Evolutionary conservation across 2,888 invertebrate genomes (phyloP), one percentile per base, ranked within the genome.

Genomic region (Diploptera punctata): DNA sequence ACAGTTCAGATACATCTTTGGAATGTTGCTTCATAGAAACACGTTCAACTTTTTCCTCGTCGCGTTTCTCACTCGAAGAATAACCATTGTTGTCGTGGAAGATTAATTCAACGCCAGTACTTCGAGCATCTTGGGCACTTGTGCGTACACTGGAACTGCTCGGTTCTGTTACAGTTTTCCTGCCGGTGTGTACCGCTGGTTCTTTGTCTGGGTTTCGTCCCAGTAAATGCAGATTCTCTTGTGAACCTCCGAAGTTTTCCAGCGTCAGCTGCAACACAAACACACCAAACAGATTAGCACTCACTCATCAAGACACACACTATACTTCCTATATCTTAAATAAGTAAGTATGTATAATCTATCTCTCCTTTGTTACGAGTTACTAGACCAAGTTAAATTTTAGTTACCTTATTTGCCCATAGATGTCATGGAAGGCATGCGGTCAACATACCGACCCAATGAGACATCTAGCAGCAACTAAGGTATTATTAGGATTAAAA

Each of bases 231-330:
- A 95, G 83, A 78, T 95, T 91, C 82, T 96, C 95, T 82, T 95
- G 95, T 76, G 94, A 94, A 72, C 96, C 96, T 61, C 96, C 95
- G 82, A 96, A 95, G 85, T 96, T 96, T 85, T 96, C 96, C 70
- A 95, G 93, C 0, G 95, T 96, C 77, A 96, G 86, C 82, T 95
- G 80, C 1, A 65, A 61, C n/a, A 33, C 5, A 33, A 33, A 33
- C 5, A 33, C 5, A 33, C 10, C 10, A 33, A 33, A n/a, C n/a
- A n/a, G n/a, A n/a, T n/a, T n/a, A n/a, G n/a, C n/a, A n/a, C n/a
- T n/a, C n/a, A n/a, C n/a, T n/a, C n/a, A n/a, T n/a, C n/a, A n/a
- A n/a, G n/a, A n/a, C n/a, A n/a, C n/a, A n/a, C n/a, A n/a, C n/a
- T n/a, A n/a, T n/a, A n/a, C n/a, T n/a, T n/a, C n/a, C n/a, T n/a